phyloP scores from a whole-genome alignment of 1,140 invertebrate species.

The Panagrolaimus sp. region DNA sequence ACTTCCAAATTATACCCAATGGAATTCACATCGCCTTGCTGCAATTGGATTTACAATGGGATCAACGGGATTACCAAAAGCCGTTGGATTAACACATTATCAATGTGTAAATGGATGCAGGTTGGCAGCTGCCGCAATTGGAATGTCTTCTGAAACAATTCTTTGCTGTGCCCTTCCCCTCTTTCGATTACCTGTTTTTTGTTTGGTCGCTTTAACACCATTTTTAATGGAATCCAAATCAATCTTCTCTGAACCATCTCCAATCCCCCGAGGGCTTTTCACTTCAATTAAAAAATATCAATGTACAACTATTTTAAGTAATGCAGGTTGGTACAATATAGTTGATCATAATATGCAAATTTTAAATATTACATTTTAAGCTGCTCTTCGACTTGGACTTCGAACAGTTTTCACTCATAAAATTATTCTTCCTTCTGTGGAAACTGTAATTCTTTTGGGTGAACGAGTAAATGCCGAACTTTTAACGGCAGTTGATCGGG shows the following conservation, averaged over 20 bases:
- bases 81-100: slow-evolving; percentile 51
- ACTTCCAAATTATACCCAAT: slow-evolving; percentile 52
- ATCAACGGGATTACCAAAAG: slow-evolving; percentile 50
- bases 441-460: slow-evolving; percentile 56
- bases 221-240: slow-evolving; percentile 51
- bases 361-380: neutral
- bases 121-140: slow-evolving; percentile 47
- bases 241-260: slow-evolving; percentile 53
- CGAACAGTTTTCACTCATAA: slow-evolving; percentile 33
- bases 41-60: slow-evolving; percentile 56
- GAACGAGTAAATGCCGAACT: slow-evolving; percentile 51
- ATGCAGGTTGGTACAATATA: neutral
- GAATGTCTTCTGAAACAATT: slow-evolving; percentile 50
- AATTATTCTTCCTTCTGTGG: slow-evolving; percentile 40
- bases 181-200: slow-evolving; percentile 53
- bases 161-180: slow-evolving; percentile 53
- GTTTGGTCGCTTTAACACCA: slow-evolving; percentile 49
- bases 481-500: slow-evolving; percentile 43
- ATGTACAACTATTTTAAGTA: slow-evolving; percentile 12
- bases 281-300: slow-evolving; percentile 52
- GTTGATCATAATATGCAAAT: no score
- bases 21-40: slow-evolving; percentile 54
- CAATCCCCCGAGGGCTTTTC: slow-evolving; percentile 49
- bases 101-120: slow-evolving; percentile 54
- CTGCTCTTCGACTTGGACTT: slow-evolving; percentile 36